phyloP scores from a whole-genome alignment of 2,888 invertebrate species.

The Nipponacmea schrenckii region DNA sequence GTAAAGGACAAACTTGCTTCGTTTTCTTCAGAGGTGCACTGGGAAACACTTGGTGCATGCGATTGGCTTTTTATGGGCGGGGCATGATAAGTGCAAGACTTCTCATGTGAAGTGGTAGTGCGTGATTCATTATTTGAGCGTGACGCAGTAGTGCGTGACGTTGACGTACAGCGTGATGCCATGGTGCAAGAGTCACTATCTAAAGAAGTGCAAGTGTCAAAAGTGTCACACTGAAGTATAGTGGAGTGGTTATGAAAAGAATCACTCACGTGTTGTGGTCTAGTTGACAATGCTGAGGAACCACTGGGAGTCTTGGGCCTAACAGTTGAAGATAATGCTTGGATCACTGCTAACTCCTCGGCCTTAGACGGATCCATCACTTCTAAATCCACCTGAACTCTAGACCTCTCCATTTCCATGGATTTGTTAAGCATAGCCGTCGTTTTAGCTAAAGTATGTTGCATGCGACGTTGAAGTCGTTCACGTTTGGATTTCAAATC shows the following conservation, averaged over 20 bases:
- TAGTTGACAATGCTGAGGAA: neutral
- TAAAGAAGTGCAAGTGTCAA: no score
- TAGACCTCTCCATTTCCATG: neutral
- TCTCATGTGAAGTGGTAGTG: no score
- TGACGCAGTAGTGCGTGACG: no score
- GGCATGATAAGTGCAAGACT: no score
- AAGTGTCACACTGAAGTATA: neutral
- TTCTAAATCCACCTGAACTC: neutral
- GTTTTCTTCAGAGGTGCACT: no score
- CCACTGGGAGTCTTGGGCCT: neutral
- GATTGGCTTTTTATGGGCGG: no score
- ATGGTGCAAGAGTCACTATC: no score
- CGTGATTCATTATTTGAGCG: no score
- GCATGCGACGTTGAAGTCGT: neutral
- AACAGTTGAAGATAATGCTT: neutral
- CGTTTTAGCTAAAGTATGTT: neutral
- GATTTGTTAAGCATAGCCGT: neutral
- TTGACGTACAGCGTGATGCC: no score
- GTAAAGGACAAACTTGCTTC: no score
- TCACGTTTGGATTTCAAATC: conserved; percentile 4
- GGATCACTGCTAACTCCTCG: neutral
- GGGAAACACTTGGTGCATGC: no score
- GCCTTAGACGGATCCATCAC: neutral
- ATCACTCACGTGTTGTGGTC: conserved; percentile 4
- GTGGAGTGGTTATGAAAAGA: neutral